phyloP scores from a whole-genome alignment of 35 echinoderm and acorn worm species.

The Anneissia japonica region DNA sequence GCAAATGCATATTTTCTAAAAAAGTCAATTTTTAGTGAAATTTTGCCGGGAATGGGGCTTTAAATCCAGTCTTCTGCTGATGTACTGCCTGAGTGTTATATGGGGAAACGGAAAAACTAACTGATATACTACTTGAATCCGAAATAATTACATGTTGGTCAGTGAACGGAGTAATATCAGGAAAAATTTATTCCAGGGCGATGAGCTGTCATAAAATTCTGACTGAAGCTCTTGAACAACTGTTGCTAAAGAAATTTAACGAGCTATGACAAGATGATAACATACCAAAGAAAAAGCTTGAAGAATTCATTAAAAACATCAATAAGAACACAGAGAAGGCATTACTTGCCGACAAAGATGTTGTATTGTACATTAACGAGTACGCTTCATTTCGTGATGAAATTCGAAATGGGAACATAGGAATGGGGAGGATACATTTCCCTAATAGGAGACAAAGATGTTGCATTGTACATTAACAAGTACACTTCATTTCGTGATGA shows the following conservation, averaged over 20 bases:
- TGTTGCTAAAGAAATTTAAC: conserved; percentile 37
- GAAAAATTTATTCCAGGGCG: conserved; percentile 47
- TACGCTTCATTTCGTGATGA: background rate
- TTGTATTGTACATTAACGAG: background rate
- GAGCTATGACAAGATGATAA: background rate
- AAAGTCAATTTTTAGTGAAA: too few relatives aligned
- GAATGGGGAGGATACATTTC: conserved; percentile 8
- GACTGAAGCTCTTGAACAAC: conserved; percentile 29
- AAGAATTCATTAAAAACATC: too few relatives aligned
- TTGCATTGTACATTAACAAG: background rate
- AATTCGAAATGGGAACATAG: background rate
- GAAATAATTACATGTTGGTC: conserved; percentile 34
- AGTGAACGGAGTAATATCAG: conserved; percentile 8
- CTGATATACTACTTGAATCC: conserved; percentile 25
- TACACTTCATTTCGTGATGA: background rate
- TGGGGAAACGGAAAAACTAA: background rate
- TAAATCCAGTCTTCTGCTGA: background rate
- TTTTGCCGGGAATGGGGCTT: too few relatives aligned
- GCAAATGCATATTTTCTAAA: background rate
- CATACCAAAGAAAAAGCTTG: too few relatives aligned
- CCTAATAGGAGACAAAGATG: background rate
- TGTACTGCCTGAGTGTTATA: background rate
- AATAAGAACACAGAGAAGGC: too few relatives aligned
- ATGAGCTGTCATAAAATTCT: conserved; percentile 48
- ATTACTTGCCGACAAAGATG: background rate